These are phyloP conservation scores for Alviniconcha marisindica DNA, from an alignment of 1,140 invertebrate species.

Conservation along the genomic window DNA sequence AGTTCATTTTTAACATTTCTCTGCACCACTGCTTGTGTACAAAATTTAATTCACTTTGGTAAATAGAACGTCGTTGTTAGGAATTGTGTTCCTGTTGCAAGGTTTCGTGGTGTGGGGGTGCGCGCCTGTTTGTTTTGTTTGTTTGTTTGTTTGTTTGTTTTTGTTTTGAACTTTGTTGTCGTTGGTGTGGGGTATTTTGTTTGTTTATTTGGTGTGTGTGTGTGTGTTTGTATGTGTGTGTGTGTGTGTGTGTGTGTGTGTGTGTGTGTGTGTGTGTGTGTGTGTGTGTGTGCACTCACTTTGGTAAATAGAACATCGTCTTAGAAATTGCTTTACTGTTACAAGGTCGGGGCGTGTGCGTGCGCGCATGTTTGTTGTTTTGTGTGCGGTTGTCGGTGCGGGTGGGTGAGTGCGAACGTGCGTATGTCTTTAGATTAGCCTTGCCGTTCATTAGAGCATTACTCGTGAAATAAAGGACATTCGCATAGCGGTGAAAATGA, in stretches of 20 bases:
- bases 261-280: background rate
- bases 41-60: no score
- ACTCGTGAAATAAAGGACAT: no score
- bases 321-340: background rate
- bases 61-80: no score
- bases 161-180: background rate
- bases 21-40: no score
- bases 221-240: background rate
- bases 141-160: background rate
- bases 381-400: no score
- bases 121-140: background rate
- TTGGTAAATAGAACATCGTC: background rate
- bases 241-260: constrained; percentile 14
- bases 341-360: background rate
- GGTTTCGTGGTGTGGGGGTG: background rate
- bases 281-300: background rate
- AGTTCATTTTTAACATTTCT: no score
- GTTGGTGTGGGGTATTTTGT: background rate
- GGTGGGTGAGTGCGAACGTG: no score
- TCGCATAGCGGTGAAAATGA: no score
- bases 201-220: background rate
- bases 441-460: no score
- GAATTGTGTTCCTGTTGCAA: background rate
- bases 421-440: no score
- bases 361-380: background rate